A percentile compares a stretch with the other conserved stretches of the same genome.
These are phyloP conservation scores for Papilio gigon DNA, from an alignment of 2,888 invertebrate genomes.

Conservation along the genomic window DNA sequence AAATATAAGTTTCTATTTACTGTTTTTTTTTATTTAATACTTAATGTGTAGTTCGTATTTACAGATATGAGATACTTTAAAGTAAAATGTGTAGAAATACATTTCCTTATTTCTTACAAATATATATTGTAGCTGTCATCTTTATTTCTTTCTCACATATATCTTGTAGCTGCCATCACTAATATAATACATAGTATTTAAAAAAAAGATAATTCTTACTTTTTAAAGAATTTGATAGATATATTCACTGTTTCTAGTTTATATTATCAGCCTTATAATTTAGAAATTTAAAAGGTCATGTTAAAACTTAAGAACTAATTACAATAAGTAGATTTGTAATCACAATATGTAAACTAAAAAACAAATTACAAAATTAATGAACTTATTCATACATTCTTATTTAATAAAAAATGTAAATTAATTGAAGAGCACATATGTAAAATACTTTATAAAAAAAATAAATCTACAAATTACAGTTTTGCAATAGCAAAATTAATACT, in stretches of 20 bases:
- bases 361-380: neutral
- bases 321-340: neutral
- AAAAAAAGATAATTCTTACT: neutral
- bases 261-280: slow-evolving; percentile 74
- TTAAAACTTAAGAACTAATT: neutral
- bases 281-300: neutral
- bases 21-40: slow-evolving; percentile 39
- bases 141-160: neutral
- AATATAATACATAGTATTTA: neutral
- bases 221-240: neutral
- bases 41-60: slow-evolving; percentile 34
- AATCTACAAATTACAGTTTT: neutral
- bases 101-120: neutral
- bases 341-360: neutral
- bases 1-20: slow-evolving; percentile 51
- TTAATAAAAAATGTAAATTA: neutral
- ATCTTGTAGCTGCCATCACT: neutral
- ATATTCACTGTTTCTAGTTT: slow-evolving; percentile 47
- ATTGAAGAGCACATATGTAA: neutral
- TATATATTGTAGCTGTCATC: slow-evolving; percentile 6
- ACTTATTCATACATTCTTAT: neutral
- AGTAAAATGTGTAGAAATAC: slow-evolving; percentile 1
- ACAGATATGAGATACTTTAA: slow-evolving; percentile 21
- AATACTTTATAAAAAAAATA: neutral
- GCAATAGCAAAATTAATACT: slow-evolving; percentile 26